Evolutionary conservation across 1,140 invertebrate genomes (phyloP), one percentile per base, ranked within the genome.

Genomic region (Heliconius congener): DNA sequence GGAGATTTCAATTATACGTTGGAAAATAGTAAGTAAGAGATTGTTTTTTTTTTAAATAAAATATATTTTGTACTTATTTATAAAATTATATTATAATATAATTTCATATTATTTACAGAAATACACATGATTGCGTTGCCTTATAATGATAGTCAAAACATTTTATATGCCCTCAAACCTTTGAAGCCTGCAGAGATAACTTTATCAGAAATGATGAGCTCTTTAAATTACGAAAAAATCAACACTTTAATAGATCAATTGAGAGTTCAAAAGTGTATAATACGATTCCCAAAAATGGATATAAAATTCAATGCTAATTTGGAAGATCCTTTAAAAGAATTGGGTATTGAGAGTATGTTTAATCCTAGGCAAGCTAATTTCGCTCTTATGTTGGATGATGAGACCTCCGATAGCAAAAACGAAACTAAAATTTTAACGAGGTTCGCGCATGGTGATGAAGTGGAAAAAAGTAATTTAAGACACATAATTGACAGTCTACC

Each of bases 131-230:
- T 98, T 72, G 96, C 96, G 8, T 88, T 98, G 3, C 97, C 97
- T 0, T 98, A 98, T 87, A 96, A 97, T 87, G 96, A 96, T 9
- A 94, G 94, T 39, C 89, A 95, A 76, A 95, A 95, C 0, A 95
- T 95, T 1, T 96, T 98, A 96, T 97, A 97, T 77, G 93, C 97
- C 0, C 83, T 98, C 2, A 95, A 97, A 76, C 97, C 97, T 13
- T 1, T 92, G 86, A 13, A 92, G 94, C 4, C 90, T 95, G n/a
- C 94, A 95, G 13, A 90, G 2, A 72, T 83, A 2, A 95, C 89
- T 2, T 82, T 97, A 19, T 87, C 89, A n/a, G 84, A 92, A 2
- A 84, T 97, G 19, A 93, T 97, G 83, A 84, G 87, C 0, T 85
- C 84, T 1, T 77, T 98, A 3, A 95, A 95, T 8, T 85, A 94